phyloP scores from a whole-genome alignment of 2,113 vertebrate genomes.

The Hassar affinis region DNA sequence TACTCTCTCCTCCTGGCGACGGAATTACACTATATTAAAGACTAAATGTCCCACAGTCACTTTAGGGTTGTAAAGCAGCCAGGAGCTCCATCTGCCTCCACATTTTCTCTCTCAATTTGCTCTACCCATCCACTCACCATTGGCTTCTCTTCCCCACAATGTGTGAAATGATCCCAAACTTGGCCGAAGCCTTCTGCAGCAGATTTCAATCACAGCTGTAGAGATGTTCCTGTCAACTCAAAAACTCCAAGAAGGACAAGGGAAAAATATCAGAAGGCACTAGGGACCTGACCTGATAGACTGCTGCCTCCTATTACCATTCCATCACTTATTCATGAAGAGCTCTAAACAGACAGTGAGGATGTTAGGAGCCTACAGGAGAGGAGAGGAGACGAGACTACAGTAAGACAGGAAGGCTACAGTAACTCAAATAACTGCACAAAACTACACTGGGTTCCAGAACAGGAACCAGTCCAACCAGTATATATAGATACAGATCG shows the following conservation, averaged over 20 bases:
- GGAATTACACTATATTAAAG: conserved; percentile 43
- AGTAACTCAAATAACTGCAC: neutral
- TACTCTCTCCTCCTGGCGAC: conserved; percentile 27
- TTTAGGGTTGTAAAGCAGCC: conserved; percentile 43
- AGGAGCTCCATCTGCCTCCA: conserved; percentile 26
- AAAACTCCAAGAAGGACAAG: conserved; percentile 1
- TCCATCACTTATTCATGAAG: conserved; percentile 69
- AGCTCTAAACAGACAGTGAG: conserved; percentile 55
- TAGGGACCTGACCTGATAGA: conserved; percentile 66
- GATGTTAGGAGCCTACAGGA: conserved; percentile 14
- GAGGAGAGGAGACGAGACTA: too few species aligned
- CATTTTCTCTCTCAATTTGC: conserved; percentile 27
- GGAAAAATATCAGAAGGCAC: conserved; percentile 48
- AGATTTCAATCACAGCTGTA: conserved; percentile 20
- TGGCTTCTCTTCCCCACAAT: conserved; percentile 9
- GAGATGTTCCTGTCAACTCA: conserved; percentile 29
- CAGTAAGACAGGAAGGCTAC: neutral
- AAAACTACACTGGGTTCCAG: neutral
- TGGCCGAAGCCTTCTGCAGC: neutral
- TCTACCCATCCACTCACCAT: neutral
- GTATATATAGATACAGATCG: neutral
- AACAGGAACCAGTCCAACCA: neutral
- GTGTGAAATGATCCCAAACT: neutral
- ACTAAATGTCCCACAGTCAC: conserved; percentile 41
- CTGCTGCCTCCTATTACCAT: conserved; percentile 61